Percentiles rank a stretch among this genome's conserved stretches.
Evolutionary conservation across 2,797 vertebrate species (phyloP).

Genomic region (Avahi laniger): DNA sequence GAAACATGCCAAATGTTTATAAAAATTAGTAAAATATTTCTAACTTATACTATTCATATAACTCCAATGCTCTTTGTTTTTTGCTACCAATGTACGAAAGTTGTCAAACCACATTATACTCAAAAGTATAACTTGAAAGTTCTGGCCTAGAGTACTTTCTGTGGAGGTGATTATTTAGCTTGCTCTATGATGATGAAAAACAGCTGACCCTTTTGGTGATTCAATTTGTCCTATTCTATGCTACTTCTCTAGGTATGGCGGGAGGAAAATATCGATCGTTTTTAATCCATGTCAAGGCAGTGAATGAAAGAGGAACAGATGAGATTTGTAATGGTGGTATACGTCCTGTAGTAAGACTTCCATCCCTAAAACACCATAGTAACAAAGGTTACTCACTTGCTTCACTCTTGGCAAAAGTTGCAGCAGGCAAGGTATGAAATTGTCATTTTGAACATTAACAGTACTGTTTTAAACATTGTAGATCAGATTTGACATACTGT

Average conservation of each 20-base stretch:
- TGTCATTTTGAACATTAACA: background rate
- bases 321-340: conserved; percentile 90
- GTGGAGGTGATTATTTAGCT: conserved; percentile 1
- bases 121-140: background rate
- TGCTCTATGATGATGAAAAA: background rate
- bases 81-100: background rate
- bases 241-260: conserved; percentile 91
- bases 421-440: conserved; percentile 95
- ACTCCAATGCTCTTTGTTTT: background rate
- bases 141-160: background rate
- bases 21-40: background rate
- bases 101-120: background rate
- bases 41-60: background rate
- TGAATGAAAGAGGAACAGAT: conserved; percentile 93
- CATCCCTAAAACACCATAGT: conserved; percentile 92
- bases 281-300: conserved; percentile 98
- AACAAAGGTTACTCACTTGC: conserved; percentile 96
- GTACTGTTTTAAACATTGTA: background rate
- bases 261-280: conserved; percentile 99
- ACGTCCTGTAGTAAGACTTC: conserved; percentile 95
- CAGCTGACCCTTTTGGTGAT: background rate
- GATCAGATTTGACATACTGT: background rate
- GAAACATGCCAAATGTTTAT: background rate
- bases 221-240: background rate
- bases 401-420: conserved; percentile 95